Evolutionary conservation across 1,140 invertebrate species (phyloP).

Genomic region (Achatina immaculata): DNA sequence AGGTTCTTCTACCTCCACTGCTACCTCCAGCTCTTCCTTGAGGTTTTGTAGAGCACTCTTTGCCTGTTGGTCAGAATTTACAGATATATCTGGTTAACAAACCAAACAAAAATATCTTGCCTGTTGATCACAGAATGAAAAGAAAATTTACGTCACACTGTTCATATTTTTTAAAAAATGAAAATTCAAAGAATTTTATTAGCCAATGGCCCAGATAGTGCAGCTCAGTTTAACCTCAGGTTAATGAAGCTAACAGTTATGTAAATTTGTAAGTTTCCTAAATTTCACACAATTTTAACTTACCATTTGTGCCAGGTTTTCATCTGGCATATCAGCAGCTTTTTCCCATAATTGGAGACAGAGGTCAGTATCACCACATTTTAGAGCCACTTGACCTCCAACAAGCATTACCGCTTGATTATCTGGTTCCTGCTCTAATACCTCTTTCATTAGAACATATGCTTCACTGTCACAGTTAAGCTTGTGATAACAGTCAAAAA

Average conservation of each 20-base stretch:
- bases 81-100: no score
- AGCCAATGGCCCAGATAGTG: no score
- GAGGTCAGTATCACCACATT: conserved; percentile 10
- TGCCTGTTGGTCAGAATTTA: not conserved
- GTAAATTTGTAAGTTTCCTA: no score
- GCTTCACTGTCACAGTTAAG: conserved; percentile 1
- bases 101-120: no score
- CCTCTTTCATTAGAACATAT: conserved; percentile 20
- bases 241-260: no score
- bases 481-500: conserved; percentile 29
- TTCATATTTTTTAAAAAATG: no score
- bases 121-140: no score
- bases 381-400: conserved; percentile 24
- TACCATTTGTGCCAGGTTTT: conserved; percentile 28
- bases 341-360: conserved; percentile 35
- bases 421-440: conserved; percentile 6
- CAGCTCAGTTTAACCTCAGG: no score
- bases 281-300: not conserved
- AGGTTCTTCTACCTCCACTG: not conserved
- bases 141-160: no score
- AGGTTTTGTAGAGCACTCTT: not conserved
- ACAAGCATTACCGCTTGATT: conserved; percentile 31
- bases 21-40: not conserved
- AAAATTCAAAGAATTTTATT: no score
- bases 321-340: conserved; percentile 21